Percentiles rank a stretch among this genome's conserved stretches.
These are phyloP conservation scores for Charadrius vociferus DNA, from an alignment of 2,113 vertebrate genomes.

Conservation along the genomic window DNA sequence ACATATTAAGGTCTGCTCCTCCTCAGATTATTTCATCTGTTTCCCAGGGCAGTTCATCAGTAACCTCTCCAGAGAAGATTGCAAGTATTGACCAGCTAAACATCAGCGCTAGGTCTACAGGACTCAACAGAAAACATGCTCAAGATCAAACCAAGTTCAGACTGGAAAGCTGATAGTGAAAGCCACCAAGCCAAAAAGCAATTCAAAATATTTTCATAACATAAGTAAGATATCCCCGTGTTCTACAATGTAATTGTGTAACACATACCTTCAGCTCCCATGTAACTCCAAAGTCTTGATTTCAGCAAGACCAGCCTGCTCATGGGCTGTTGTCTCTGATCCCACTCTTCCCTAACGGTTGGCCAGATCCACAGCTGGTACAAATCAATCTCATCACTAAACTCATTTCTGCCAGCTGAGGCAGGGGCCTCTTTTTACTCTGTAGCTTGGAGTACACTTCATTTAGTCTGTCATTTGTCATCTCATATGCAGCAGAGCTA, in stretches of 20 bases:
- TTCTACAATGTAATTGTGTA: not conserved
- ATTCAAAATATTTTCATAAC: rapidly evolving
- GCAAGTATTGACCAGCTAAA: not conserved
- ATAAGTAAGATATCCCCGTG: rapidly evolving
- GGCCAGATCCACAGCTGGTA: not conserved
- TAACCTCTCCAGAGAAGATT: not conserved
- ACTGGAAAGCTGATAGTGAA: not conserved
- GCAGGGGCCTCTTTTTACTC: not conserved
- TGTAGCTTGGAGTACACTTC: not conserved
- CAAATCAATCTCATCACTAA: constrained; percentile 10
- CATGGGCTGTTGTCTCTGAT: not conserved
- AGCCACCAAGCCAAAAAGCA: not conserved
- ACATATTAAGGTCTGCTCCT: not conserved
- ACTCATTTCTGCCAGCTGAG: not conserved
- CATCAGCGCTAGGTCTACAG: not conserved
- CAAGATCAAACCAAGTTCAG: not conserved
- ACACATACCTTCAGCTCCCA: not conserved
- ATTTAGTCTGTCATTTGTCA: not conserved
- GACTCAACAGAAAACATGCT: not conserved
- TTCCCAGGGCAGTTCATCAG: not conserved
- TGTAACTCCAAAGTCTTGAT: rapidly evolving
- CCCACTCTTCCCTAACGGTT: not conserved
- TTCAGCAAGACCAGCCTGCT: not conserved
- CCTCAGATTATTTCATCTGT: not conserved
- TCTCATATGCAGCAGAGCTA: not conserved